Percentiles rank a stretch among this genome's conserved stretches.
These are phyloP conservation scores for Bradypus variegatus DNA, from an alignment of 2,797 vertebrate genomes.

Conservation along the genomic window DNA sequence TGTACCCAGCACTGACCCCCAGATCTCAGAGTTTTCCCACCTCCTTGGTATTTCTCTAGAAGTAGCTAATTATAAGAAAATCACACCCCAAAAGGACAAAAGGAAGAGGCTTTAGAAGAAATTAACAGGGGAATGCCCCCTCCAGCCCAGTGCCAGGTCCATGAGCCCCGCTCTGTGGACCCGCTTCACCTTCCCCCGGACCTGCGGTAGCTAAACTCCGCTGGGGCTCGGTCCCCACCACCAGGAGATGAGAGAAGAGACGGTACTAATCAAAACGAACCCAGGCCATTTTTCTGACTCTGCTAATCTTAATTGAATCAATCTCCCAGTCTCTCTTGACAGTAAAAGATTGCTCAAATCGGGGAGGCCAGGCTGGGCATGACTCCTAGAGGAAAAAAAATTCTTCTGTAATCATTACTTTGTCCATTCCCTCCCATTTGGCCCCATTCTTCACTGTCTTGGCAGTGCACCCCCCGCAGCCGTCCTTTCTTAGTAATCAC, in stretches of 20 bases:
- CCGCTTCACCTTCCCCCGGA: constrained; percentile 45
- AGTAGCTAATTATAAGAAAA: constrained; percentile 60
- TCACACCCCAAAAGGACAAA: constrained; percentile 30
- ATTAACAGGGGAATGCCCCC: neutral
- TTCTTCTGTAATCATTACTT: constrained; percentile 89
- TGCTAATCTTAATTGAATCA: constrained; percentile 99
- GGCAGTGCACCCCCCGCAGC: constrained; percentile 68
- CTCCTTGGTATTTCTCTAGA: neutral
- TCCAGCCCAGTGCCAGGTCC: neutral
- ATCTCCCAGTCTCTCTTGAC: constrained; percentile 93
- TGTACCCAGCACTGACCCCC: constrained; percentile 47
- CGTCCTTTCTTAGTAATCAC: constrained; percentile 72
- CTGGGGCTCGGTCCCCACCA: constrained; percentile 62
- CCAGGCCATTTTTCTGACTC: constrained; percentile 83
- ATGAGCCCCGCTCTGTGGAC: neutral
- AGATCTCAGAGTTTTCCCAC: constrained; percentile 25
- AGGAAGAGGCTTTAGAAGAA: constrained; percentile 49
- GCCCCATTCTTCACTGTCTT: constrained; percentile 93
- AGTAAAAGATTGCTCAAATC: constrained; percentile 97
- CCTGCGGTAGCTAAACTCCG: constrained; percentile 49
- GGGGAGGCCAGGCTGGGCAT: constrained; percentile 89
- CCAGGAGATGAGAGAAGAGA: constrained; percentile 72
- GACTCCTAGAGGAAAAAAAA: constrained; percentile 76
- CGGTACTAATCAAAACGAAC: constrained; percentile 81
- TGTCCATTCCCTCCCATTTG: constrained; percentile 83